Percentiles rank a stretch among this genome's conserved stretches.
phyloP scores from a whole-genome alignment of 2,888 invertebrate genomes.

The Rhopalosiphum nymphaeae region DNA sequence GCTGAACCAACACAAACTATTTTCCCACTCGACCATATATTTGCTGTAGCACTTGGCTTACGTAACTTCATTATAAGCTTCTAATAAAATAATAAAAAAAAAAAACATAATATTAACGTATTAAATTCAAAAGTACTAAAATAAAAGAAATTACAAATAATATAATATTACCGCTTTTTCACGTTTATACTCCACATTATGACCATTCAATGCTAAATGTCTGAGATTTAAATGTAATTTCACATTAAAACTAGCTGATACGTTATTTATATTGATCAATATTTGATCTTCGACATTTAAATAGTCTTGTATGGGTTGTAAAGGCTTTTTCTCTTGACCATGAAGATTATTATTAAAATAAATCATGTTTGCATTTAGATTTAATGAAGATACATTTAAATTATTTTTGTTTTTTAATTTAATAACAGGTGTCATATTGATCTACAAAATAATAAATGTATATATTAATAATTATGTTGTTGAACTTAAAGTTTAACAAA shows the following conservation, averaged over 20 bases:
- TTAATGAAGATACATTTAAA: background rate
- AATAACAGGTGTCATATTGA: background rate
- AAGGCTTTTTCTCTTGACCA: background rate
- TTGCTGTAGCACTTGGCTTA: conserved; percentile 94
- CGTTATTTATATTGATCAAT: conserved; percentile 93
- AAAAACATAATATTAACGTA: background rate
- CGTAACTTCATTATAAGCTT: conserved; percentile 95
- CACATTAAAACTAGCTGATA: conserved; percentile 96
- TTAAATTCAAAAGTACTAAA: background rate
- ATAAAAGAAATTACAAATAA: background rate
- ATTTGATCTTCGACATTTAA: background rate
- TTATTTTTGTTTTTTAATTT: background rate
- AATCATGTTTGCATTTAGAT: background rate
- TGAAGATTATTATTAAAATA: background rate
- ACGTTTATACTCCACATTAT: conserved; percentile 93
- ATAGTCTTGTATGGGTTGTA: no score
- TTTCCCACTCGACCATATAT: conserved; percentile 98
- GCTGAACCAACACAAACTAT: conserved; percentile 94
- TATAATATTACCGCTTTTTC: conserved; percentile 83
- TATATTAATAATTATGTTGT: background rate
- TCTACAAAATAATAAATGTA: background rate
- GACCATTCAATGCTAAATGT: conserved; percentile 91
- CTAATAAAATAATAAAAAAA: background rate
- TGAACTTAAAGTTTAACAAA: background rate
- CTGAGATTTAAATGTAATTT: conserved; percentile 95